A percentile compares a stretch with the other conserved stretches of the same genome.
Conservation (phyloP, 2,888 invertebrate genomes). For the Aromia moschata region DNA sequence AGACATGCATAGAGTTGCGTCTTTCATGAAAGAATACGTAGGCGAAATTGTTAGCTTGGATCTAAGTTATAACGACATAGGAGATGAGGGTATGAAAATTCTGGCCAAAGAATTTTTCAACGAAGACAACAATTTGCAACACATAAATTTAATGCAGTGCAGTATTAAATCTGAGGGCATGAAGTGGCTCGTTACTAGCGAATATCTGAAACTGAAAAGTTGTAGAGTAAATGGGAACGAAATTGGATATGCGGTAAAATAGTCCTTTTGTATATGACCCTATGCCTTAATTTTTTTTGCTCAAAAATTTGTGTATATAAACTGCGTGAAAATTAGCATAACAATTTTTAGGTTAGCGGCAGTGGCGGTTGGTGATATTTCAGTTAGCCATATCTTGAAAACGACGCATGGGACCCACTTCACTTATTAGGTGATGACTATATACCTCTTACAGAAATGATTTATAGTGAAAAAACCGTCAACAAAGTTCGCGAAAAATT, state of each 20-base stretch:
- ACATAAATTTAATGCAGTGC: conserved; percentile 70
- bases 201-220: conserved; percentile 63
- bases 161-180: conserved; percentile 63
- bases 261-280: no score
- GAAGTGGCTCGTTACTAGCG: conserved; percentile 34
- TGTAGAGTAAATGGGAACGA: conserved; percentile 70
- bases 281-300: no score
- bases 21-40: conserved; percentile 62
- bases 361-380: no score
- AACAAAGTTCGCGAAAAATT: no score
- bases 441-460: no score
- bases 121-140: conserved; percentile 63
- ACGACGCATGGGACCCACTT: no score
- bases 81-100: conserved; percentile 64
- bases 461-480: no score
- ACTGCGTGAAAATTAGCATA: no score
- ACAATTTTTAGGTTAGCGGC: no score
- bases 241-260: conserved; percentile 65
- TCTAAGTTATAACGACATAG: conserved; percentile 68
- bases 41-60: conserved; percentile 65
- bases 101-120: conserved; percentile 62
- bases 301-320: no score
- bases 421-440: no score
- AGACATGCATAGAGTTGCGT: conserved; percentile 66
- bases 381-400: no score